Conservation (phyloP, 2,797 vertebrate species). For the Enteromius anoplus region DNA sequence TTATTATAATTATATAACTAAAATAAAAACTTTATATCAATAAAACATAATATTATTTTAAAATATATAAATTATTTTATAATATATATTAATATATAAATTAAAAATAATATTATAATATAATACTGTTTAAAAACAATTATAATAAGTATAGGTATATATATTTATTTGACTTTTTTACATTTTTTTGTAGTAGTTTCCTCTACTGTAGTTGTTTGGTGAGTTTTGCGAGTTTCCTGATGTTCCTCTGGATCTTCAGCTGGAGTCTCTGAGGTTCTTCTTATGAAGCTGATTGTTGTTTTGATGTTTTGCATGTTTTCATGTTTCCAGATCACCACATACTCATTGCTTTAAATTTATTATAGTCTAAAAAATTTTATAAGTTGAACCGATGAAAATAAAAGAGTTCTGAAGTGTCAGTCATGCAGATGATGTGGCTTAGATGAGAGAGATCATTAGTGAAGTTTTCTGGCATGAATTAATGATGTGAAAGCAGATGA, state of each 20-base stretch:
- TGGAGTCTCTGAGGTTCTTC: neutral
- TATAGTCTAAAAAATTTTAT: neutral
- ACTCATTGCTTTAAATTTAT: neutral
- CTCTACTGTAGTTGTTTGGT: neutral
- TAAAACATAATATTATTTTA: too few species aligned
- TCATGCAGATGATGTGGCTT: constrained; percentile 29
- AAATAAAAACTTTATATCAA: neutral
- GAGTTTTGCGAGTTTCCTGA: neutral
- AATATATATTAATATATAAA: too few species aligned
- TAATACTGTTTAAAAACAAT: too few species aligned
- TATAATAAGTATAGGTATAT: too few species aligned
- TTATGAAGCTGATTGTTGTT: neutral
- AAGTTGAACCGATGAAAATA: neutral
- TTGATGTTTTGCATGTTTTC: neutral
- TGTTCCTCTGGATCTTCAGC: neutral
- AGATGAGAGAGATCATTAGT: constrained; percentile 43
- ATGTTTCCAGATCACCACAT: neutral
- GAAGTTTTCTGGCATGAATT: constrained; percentile 53
- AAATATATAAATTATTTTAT: too few species aligned
- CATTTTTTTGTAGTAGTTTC: too few species aligned
- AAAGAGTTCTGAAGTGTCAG: neutral
- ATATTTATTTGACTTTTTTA: too few species aligned
- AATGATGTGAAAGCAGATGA: constrained; percentile 52
- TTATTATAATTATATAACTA: too few species aligned
- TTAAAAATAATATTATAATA: too few species aligned